A percentile compares a stretch with the other conserved stretches of the same genome.
phyloP scores from a whole-genome alignment of 2,113 vertebrate species.

The Alces alces region DNA sequence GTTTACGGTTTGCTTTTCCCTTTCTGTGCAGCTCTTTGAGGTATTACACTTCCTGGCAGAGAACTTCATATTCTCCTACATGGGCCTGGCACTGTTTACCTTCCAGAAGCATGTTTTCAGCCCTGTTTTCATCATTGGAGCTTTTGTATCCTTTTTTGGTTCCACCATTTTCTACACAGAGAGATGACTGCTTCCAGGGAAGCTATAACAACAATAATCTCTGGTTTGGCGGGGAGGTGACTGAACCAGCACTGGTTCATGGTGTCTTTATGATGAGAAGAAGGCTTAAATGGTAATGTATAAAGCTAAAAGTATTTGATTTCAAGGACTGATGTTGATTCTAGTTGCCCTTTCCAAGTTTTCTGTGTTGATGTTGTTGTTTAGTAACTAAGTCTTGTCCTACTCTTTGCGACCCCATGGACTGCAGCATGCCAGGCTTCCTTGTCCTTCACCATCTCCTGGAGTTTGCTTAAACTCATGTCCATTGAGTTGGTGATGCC shows the following conservation, averaged over 20 bases:
- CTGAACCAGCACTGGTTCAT: background rate
- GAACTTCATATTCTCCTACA: conserved; percentile 99
- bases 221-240: background rate
- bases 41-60: conserved; percentile 97
- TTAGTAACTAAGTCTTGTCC: background rate
- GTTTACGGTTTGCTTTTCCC: conserved; percentile 23
- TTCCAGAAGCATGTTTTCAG: conserved; percentile 99
- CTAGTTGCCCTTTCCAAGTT: background rate
- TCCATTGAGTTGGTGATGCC: background rate
- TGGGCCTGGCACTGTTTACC: conserved; percentile 97
- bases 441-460: background rate
- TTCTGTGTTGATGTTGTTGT: background rate
- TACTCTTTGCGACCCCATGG: background rate
- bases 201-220: background rate
- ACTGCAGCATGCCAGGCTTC: background rate
- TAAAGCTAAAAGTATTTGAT: background rate
- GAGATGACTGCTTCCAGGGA: background rate
- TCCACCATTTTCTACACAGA: background rate
- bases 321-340: background rate
- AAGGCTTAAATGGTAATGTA: background rate
- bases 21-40: conserved; percentile 89
- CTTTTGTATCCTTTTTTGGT: conserved; percentile 92
- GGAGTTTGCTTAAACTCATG: background rate
- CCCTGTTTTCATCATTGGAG: conserved; percentile 94
- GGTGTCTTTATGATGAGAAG: background rate